A percentile compares a stretch with the other conserved stretches of the same genome.
Conservation (phyloP, 2,113 vertebrate species). For the Corydoras sp. region DNA sequence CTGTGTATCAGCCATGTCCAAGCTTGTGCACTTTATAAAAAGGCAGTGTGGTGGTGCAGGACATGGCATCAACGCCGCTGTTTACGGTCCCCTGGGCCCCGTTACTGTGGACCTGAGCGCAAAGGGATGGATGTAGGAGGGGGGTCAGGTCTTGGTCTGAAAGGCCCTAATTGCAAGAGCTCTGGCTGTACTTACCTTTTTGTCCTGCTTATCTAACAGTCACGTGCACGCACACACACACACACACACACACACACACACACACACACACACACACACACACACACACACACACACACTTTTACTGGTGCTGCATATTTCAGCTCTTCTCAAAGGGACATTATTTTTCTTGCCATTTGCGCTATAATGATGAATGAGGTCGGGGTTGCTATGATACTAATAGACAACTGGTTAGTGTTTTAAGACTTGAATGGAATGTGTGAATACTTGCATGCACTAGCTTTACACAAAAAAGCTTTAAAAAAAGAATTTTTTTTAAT, state of each 20-base stretch:
- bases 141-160: slow-evolving; percentile 30
- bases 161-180: slow-evolving; percentile 41
- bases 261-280: neutral
- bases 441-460: neutral
- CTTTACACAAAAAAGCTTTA: neutral
- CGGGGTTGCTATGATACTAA: neutral
- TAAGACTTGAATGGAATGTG: neutral
- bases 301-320: no score
- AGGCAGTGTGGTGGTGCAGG: slow-evolving; percentile 28
- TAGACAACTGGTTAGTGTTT: neutral
- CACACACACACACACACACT: neutral
- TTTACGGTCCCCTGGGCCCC: slow-evolving; percentile 57
- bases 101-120: slow-evolving; percentile 63
- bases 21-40: slow-evolving; percentile 17
- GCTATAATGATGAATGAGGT: no score
- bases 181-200: slow-evolving; percentile 34
- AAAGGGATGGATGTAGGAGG: slow-evolving; percentile 44
- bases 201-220: slow-evolving; percentile 24
- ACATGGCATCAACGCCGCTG: slow-evolving; percentile 43
- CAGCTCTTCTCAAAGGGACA: no score
- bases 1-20: slow-evolving; percentile 30
- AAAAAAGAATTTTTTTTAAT: neutral
- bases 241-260: neutral
- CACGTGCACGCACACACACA: neutral
- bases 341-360: no score